phyloP scores from a whole-genome alignment of 2,797 vertebrate species.

The Nothura maculosa region DNA sequence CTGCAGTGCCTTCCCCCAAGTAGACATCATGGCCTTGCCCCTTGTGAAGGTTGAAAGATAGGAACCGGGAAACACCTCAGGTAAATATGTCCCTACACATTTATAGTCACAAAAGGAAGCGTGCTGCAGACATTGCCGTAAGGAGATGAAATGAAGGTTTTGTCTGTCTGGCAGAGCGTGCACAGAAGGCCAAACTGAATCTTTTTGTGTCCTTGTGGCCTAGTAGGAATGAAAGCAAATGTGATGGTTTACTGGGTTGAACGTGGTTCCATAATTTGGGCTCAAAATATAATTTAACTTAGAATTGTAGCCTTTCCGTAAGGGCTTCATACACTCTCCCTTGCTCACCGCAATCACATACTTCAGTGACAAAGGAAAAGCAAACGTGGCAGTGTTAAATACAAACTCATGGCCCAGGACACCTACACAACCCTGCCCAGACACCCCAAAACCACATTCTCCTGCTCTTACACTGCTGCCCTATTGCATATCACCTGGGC shows the following conservation, averaged over 20 bases:
- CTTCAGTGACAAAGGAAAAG: neutral
- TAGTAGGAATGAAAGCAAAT: neutral
- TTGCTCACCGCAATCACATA: neutral
- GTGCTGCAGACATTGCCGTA: neutral
- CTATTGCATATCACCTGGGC: accelerated
- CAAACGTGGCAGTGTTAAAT: neutral
- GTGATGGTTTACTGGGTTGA: neutral
- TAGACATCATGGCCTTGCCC: neutral
- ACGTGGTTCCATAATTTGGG: neutral
- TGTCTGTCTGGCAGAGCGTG: neutral
- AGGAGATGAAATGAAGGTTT: conserved; percentile 28
- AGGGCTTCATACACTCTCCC: neutral
- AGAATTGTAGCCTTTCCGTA: neutral
- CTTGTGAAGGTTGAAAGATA: neutral
- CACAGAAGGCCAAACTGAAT: neutral
- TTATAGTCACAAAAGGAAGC: conserved; percentile 24
- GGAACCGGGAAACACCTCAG: neutral
- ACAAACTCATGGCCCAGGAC: accelerated
- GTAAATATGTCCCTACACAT: conserved; percentile 5
- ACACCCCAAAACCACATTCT: neutral
- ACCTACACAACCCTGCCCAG: accelerated
- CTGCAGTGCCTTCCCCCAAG: neutral
- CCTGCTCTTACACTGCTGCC: neutral
- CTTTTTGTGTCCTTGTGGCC: neutral
- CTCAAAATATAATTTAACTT: neutral